Evolutionary conservation across 2,113 vertebrate species (phyloP).

Genomic region (Orcinus orca): DNA sequence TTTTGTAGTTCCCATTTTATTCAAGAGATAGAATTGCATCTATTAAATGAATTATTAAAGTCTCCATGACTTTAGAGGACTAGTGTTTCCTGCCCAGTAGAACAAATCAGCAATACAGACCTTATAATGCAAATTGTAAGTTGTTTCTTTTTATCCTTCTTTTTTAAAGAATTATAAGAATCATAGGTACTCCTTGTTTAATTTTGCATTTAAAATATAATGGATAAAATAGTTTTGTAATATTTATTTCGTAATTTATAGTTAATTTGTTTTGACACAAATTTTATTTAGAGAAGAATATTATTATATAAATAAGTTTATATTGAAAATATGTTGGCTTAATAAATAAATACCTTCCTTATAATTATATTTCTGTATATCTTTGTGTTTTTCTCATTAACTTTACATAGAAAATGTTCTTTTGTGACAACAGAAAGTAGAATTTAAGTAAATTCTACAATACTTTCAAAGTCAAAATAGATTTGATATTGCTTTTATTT

Average conservation of each 20-base stretch:
- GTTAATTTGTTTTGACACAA: slow-evolving; percentile 12
- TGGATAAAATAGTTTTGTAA: neutral
- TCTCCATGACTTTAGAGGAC: slow-evolving; percentile 60
- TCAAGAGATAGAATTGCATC: slow-evolving; percentile 76
- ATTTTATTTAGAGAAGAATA: slow-evolving; percentile 32
- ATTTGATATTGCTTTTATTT: slow-evolving; percentile 41
- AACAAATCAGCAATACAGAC: neutral
- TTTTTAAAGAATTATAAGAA: neutral
- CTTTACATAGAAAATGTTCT: neutral
- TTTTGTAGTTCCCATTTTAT: slow-evolving; percentile 67
- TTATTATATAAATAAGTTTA: neutral
- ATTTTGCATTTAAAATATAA: slow-evolving; percentile 36
- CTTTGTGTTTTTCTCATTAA: slow-evolving; percentile 20
- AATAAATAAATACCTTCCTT: neutral
- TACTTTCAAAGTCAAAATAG: neutral
- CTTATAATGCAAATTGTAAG: slow-evolving; percentile 32
- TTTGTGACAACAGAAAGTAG: neutral
- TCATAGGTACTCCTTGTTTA: neutral
- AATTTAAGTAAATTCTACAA: neutral
- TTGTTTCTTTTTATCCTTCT: neutral
- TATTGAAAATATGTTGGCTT: neutral
- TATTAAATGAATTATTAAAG: slow-evolving; percentile 85
- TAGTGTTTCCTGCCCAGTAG: slow-evolving; percentile 63
- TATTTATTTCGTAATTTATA: slow-evolving; percentile 1
- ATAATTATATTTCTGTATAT: neutral